Base-by-base conservation (phyloP, 2,888 invertebrate genomes). In the Heteropelma amictum region DNA sequence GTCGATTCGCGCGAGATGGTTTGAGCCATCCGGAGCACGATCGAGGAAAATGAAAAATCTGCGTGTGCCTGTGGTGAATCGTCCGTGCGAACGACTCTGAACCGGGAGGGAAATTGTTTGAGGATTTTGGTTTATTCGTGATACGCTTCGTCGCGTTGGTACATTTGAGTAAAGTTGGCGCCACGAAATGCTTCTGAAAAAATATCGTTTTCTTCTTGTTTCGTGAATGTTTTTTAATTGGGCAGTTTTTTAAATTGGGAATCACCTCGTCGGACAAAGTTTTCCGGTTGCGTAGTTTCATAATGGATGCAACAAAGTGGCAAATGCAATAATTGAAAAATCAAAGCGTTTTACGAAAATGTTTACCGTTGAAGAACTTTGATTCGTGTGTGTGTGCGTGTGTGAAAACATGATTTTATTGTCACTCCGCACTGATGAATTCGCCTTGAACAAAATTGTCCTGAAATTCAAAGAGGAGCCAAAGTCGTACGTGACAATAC, bases 1-100 rank as follows among this genome's bases (percentile, higher is more conserved):
- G 40, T 40, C 53, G 61, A 53, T 61, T 45, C 10, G 53, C 45
- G 61, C 61, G 69, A 42, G 61, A 70, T 12, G 60, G 21, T 49
- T 40, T 40, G 14, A 53, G 7, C 61, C 53, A n/a, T 61, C 28
- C 23, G 12, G 33, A 33, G 17, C 40, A 60, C 30, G 47, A 53
- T 30, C 30, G 49, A n/a, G 38, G 49, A 14, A 19, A 38, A 56
- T 45, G 33, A 26, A 28, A 47, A 23, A 49, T 38, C 1, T 17
- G 8, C 6, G 5, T 28, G 51, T 30, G 51, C 30, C 7, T 35
- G 21, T 19, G 54, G 14, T 28, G 4, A 40, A 58, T 26, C 12
- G 40, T 40, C 17, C 40, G 26, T 40, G 7, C 4, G 12, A 14
- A 38, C 12, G 38, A 14, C 38, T n/a, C n/a, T n/a, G n/a, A n/a